These are phyloP conservation scores for Syrista parreyssii DNA, from an alignment of 2,888 invertebrate genomes.

Conservation along the genomic window DNA sequence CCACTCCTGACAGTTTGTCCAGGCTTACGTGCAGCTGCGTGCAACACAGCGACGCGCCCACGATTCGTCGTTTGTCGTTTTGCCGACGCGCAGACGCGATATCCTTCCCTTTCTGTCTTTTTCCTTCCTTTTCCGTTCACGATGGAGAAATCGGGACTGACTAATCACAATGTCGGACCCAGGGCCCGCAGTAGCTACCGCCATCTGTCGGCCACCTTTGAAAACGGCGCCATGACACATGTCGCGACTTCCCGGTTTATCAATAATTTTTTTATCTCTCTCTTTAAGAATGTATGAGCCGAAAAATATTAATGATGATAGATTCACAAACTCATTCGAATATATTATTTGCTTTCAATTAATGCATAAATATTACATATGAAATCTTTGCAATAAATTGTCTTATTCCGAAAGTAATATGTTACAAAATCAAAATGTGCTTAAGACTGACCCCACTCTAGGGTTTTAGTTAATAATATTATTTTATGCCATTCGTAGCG, in stretches of 20 bases:
- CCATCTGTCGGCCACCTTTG: not conserved
- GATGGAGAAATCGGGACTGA: not conserved
- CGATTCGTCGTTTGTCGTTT: not conserved
- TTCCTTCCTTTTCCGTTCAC: not conserved
- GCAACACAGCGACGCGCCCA: constrained; percentile 4
- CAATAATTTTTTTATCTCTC: not conserved
- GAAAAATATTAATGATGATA: not conserved
- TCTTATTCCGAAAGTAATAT: not conserved
- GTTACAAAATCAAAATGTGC: not conserved
- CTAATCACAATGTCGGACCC: not conserved
- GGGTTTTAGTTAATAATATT: not conserved
- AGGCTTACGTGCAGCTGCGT: not conserved
- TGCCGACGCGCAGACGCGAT: constrained; percentile 6
- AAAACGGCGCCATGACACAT: not conserved
- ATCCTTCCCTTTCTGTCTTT: not conserved
- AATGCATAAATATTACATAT: not conserved
- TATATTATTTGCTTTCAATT: not conserved
- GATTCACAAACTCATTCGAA: not conserved
- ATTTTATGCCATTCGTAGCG: not conserved
- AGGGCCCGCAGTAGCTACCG: not conserved
- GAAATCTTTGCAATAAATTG: not conserved
- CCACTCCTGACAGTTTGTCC: not conserved
- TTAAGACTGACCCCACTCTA: not conserved
- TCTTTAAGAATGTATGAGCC: not conserved
- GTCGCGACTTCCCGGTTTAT: not conserved